Evolutionary conservation across 2,888 invertebrate genomes (phyloP).

Genomic region (Synergus gifuensis): DNA sequence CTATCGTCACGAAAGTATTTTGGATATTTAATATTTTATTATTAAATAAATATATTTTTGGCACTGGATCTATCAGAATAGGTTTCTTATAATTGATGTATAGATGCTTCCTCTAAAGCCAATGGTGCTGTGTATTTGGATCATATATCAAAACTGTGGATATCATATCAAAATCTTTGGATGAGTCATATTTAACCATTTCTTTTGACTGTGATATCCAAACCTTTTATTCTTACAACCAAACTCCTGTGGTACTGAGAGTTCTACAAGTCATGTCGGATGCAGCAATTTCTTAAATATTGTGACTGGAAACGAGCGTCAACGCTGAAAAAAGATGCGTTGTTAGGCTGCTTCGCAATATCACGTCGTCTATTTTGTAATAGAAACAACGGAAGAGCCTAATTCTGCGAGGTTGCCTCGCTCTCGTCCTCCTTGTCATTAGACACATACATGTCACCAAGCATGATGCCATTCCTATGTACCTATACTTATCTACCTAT

Average conservation of each 20-base stretch:
- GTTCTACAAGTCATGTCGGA: neutral
- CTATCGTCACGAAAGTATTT: too few relatives aligned
- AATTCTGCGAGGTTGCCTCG: constrained; percentile 71
- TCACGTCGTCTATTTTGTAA: constrained; percentile 77
- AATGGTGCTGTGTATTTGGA: too few relatives aligned
- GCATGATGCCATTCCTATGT: constrained; percentile 67
- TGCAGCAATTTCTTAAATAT: constrained; percentile 1
- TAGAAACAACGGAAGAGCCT: constrained; percentile 78
- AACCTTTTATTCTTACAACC: too few relatives aligned
- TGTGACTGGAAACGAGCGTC: neutral
- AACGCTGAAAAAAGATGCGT: constrained; percentile 32
- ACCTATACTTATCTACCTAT: constrained; percentile 66
- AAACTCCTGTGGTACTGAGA: neutral
- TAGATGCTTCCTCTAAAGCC: too few relatives aligned
- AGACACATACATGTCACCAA: constrained; percentile 68
- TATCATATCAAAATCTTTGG: too few relatives aligned
- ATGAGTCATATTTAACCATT: too few relatives aligned
- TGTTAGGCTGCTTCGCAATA: constrained; percentile 67
- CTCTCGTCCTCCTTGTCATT: constrained; percentile 66
- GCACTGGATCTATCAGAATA: too few relatives aligned
- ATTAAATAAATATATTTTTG: too few relatives aligned
- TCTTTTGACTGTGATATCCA: too few relatives aligned
- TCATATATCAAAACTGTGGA: too few relatives aligned
- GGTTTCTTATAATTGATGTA: too few relatives aligned
- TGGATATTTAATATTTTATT: too few relatives aligned